phyloP scores from a whole-genome alignment of 2,113 vertebrate genomes.

The Tor tambroides region DNA sequence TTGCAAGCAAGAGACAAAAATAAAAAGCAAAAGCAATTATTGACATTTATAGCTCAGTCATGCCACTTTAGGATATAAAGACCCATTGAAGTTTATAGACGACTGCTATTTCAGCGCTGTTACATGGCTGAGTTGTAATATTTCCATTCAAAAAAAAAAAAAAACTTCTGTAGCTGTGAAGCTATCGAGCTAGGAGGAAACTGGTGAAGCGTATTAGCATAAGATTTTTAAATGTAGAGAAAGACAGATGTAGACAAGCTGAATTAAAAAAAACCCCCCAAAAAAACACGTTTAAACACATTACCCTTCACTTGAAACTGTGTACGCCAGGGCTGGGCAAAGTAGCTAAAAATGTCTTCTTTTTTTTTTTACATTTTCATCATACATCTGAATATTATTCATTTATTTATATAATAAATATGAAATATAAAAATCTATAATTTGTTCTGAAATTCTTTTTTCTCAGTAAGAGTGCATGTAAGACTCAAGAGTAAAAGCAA shows the following conservation, averaged over 20 bases:
- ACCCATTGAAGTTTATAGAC: not conserved
- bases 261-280: not conserved
- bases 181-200: not conserved
- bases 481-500: too few relatives aligned
- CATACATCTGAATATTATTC: not conserved
- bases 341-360: not conserved
- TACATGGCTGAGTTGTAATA: not conserved
- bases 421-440: too few relatives aligned
- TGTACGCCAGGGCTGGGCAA: not conserved
- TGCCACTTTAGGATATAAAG: constrained; percentile 22
- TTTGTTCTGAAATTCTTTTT: not conserved
- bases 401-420: too few relatives aligned
- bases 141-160: not conserved
- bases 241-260: not conserved
- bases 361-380: not conserved
- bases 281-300: not conserved
- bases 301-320: not conserved
- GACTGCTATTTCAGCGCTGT: not conserved
- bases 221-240: not conserved
- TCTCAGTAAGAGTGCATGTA: not conserved
- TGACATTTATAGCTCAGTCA: constrained; percentile 35
- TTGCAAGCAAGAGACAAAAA: constrained; percentile 36
- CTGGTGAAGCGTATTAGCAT: not conserved
- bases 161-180: not conserved
- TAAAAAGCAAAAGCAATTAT: constrained; percentile 44